A percentile compares a stretch with the other conserved stretches of the same genome.
Conservation (phyloP, 2,113 vertebrate genomes). For the Cranoglanis bouderius region DNA sequence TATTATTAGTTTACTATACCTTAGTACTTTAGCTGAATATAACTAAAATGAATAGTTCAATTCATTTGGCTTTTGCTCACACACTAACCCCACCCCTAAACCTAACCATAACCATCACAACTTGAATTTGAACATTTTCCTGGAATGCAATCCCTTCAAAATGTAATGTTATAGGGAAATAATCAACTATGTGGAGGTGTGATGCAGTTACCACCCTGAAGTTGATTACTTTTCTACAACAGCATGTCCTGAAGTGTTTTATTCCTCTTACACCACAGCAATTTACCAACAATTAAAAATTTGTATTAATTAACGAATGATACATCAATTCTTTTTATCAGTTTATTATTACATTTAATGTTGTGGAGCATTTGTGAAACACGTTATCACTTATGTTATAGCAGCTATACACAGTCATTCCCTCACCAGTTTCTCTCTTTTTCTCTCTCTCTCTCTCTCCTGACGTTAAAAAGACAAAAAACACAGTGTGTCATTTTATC, state of each 20-base stretch:
- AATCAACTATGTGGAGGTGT: not conserved
- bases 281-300: too few relatives aligned
- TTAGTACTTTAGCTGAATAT: not conserved
- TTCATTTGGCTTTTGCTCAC: not conserved
- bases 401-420: not conserved
- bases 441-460: not conserved
- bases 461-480: not conserved
- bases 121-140: not conserved
- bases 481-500: not conserved
- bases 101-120: not conserved
- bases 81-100: not conserved
- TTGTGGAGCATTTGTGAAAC: not conserved
- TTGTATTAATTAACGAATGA: too few relatives aligned
- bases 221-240: not conserved
- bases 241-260: not conserved
- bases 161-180: not conserved
- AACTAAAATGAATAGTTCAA: not conserved
- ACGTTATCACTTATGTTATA: not conserved
- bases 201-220: not conserved
- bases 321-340: not conserved
- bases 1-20: not conserved
- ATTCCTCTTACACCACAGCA: not conserved
- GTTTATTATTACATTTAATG: not conserved
- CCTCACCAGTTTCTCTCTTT: not conserved
- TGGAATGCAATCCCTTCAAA: not conserved